These are phyloP conservation scores for Diabrotica virgifera DNA, from an alignment of 1,140 invertebrate genomes.

Conservation along the genomic window DNA sequence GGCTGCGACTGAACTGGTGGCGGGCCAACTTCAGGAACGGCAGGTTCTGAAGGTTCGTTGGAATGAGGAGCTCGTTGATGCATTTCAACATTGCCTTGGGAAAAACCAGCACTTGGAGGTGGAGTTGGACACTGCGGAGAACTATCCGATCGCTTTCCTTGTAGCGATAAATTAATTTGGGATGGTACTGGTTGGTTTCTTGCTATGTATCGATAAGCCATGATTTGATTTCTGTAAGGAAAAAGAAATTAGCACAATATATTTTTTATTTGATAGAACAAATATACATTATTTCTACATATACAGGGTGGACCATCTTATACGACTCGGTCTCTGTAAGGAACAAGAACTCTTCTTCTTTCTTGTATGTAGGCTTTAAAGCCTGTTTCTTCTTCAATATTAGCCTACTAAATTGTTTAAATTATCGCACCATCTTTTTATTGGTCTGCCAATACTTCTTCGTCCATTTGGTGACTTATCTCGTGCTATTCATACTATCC, in stretches of 20 bases:
- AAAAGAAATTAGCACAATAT: background rate
- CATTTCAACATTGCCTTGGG: background rate
- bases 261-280: background rate
- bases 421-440: too few species aligned
- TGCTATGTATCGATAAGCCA: slow-evolving; percentile 85
- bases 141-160: slow-evolving; percentile 51
- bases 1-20: background rate
- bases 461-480: too few species aligned
- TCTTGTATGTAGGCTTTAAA: too few species aligned
- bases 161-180: slow-evolving; percentile 67
- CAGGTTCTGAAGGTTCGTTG: background rate
- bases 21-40: background rate
- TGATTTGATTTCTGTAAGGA: slow-evolving; percentile 82
- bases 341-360: too few species aligned
- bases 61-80: background rate
- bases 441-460: too few species aligned
- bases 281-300: too few species aligned
- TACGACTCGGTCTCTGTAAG: too few species aligned
- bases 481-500: too few species aligned
- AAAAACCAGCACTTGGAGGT: slow-evolving; percentile 10
- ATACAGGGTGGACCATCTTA: too few species aligned
- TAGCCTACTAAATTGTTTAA: too few species aligned
- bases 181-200: slow-evolving; percentile 89
- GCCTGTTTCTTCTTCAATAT: too few species aligned
- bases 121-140: slow-evolving; percentile 45